phyloP scores from a whole-genome alignment of 1,140 invertebrate species.

The Drosophila suzukii region DNA sequence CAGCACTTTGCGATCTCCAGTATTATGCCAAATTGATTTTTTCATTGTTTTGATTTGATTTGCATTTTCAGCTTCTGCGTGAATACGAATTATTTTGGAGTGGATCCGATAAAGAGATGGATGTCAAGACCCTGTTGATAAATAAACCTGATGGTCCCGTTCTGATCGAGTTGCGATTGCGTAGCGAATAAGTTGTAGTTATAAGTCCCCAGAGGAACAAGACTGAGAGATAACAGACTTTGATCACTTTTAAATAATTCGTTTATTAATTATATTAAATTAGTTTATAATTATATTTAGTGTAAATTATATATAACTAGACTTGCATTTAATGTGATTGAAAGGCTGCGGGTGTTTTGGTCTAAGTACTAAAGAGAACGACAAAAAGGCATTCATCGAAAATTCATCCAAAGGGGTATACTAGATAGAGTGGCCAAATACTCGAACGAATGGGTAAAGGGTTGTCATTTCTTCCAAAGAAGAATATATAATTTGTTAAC shows the following conservation, averaged over 20 bases:
- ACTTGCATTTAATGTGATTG: slow-evolving; percentile 62
- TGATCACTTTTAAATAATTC: slow-evolving; percentile 59
- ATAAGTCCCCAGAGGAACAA: slow-evolving; percentile 3
- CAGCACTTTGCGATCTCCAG: neutral
- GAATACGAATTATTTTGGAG: slow-evolving; percentile 89
- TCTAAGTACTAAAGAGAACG: slow-evolving; percentile 68
- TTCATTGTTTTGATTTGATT: slow-evolving; percentile 18
- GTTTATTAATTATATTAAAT: slow-evolving; percentile 48
- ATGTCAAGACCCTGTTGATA: slow-evolving; percentile 89
- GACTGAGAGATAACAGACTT: slow-evolving; percentile 13
- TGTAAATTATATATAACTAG: slow-evolving; percentile 80
- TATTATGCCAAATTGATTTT: slow-evolving; percentile 2
- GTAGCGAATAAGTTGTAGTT: slow-evolving; percentile 31
- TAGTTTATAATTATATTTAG: slow-evolving; percentile 71
- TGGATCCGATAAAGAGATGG: slow-evolving; percentile 85
- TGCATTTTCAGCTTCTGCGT: slow-evolving; percentile 87
- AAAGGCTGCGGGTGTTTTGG: slow-evolving; percentile 78
- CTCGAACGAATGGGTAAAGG: slow-evolving; percentile 24
- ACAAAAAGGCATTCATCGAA: slow-evolving; percentile 43
- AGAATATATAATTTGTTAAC: slow-evolving; percentile 7
- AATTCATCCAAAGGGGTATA: slow-evolving; percentile 23
- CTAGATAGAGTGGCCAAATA: slow-evolving; percentile 16
- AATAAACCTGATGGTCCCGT: slow-evolving; percentile 92
- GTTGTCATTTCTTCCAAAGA: slow-evolving; percentile 13
- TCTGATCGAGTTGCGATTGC: slow-evolving; percentile 83